Percentiles rank a stretch among this genome's conserved stretches.
Evolutionary conservation across 2,113 vertebrate genomes (phyloP).

Genomic region (Cryptomyrus ogoouensis): DNA sequence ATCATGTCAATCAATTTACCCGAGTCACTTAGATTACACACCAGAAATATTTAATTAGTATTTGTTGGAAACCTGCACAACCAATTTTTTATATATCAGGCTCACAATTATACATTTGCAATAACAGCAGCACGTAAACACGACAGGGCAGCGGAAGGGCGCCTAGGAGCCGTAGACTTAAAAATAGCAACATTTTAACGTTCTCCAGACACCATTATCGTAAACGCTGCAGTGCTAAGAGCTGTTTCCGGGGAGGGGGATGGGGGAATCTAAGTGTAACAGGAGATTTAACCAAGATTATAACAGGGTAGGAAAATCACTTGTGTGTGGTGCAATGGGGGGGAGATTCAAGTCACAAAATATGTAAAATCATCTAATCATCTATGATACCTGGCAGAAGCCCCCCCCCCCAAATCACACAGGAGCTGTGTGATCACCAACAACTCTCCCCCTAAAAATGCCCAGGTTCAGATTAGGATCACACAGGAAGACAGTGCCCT

Average conservation of each 20-base stretch:
- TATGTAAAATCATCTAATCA: not conserved
- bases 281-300: not conserved
- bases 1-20: conserved; percentile 9
- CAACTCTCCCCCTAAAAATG: not conserved
- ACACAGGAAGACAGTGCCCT: not conserved
- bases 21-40: not conserved
- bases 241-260: not conserved
- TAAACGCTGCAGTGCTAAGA: conserved; percentile 38
- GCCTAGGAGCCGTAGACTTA: not conserved
- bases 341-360: not conserved
- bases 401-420: not conserved
- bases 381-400: not conserved
- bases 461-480: not conserved
- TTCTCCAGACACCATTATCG: conserved; percentile 44
- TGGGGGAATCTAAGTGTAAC: not conserved
- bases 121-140: not conserved
- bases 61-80: not conserved
- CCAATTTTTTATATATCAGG: not conserved
- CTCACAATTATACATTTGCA: not conserved
- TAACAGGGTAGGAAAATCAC: not conserved
- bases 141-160: not conserved
- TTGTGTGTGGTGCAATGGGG: not conserved
- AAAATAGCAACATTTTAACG: conserved; percentile 26
- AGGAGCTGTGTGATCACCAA: not conserved
- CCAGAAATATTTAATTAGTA: not conserved